phyloP scores from a whole-genome alignment of 2,888 invertebrate genomes.

The Pachydiplax longipennis region DNA sequence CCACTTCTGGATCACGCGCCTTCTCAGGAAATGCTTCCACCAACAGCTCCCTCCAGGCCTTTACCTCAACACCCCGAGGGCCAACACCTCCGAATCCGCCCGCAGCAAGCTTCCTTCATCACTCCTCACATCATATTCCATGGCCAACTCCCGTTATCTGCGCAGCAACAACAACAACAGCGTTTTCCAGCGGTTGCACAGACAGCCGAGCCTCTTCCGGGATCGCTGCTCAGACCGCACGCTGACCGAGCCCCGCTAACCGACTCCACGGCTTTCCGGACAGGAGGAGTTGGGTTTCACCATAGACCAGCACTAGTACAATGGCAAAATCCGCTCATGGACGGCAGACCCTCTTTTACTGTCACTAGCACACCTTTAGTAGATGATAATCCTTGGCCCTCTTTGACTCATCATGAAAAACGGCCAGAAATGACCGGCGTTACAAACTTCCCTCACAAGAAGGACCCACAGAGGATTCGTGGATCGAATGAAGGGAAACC shows the following conservation, averaged over 20 bases:
- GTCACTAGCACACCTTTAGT: slow-evolving; percentile 17
- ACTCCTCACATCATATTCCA: not conserved
- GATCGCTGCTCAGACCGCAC: slow-evolving; percentile 6
- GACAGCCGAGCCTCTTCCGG: not conserved
- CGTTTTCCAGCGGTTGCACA: not conserved
- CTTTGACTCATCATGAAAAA: not conserved
- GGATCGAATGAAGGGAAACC: not conserved
- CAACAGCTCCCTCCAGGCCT: not conserved
- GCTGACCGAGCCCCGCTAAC: not conserved
- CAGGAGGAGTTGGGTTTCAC: not conserved
- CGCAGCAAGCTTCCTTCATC: not conserved
- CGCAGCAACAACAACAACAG: not conserved
- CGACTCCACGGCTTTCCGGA: slow-evolving; percentile 31
- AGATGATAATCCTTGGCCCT: not conserved
- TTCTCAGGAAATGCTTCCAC: slow-evolving; percentile 15
- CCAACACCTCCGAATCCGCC: not conserved
- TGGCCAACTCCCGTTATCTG: not conserved
- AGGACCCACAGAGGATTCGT: not conserved
- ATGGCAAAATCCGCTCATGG: not conserved
- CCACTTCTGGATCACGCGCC: not conserved
- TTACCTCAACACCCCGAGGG: not conserved
- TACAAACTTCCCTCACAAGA: not conserved
- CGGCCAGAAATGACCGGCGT: not conserved
- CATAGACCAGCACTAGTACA: not conserved
- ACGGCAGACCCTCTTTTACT: not conserved